These are phyloP conservation scores for Bubalus kerabau DNA, from an alignment of 2,113 vertebrate genomes.

Conservation along the genomic window DNA sequence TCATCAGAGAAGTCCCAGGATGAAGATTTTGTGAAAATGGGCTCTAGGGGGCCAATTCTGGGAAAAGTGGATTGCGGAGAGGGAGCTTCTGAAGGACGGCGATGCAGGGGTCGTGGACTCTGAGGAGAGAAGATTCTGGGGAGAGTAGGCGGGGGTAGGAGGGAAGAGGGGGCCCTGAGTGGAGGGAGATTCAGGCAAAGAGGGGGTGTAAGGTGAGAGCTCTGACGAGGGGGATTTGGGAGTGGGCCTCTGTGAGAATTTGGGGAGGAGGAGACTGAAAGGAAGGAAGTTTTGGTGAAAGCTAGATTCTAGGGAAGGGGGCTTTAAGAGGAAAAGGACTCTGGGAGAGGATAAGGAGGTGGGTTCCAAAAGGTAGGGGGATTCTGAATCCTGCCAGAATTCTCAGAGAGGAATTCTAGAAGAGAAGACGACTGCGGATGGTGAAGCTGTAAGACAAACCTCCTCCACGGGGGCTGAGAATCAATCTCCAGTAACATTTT, in stretches of 20 bases:
- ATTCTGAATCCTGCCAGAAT: not conserved
- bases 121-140: not conserved
- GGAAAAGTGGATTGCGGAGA: not conserved
- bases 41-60: not conserved
- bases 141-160: rapidly evolving
- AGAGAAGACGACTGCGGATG: not conserved
- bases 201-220: not conserved
- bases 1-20: not conserved
- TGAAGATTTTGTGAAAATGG: not conserved
- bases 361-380: not conserved
- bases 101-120: not conserved
- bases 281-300: not conserved
- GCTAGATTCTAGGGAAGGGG: not conserved
- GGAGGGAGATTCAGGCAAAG: not conserved
- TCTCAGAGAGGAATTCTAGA: not conserved
- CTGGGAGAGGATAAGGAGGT: not conserved
- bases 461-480: not conserved
- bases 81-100: not conserved
- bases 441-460: not conserved
- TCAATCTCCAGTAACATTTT: not conserved
- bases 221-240: not conserved
- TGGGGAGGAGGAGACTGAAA: not conserved
- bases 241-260: not conserved
- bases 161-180: not conserved
- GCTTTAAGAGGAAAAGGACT: not conserved